Conservation (phyloP, 2,888 invertebrate species). For the Acleris sparsana region DNA sequence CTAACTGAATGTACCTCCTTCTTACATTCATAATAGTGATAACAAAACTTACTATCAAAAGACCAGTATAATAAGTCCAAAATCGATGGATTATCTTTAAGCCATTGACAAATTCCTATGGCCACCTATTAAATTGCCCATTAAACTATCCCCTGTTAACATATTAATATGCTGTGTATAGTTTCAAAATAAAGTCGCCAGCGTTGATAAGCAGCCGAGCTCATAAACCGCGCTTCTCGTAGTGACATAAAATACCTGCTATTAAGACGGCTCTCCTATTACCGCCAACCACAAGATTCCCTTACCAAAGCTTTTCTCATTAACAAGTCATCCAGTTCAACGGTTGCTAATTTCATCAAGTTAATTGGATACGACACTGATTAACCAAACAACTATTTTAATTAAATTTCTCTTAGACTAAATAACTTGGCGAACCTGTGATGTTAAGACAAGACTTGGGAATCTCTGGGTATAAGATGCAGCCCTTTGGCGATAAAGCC, state of each 20-base stretch:
- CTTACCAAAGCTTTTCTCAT: slow-evolving; percentile 25
- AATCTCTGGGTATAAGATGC: slow-evolving; percentile 62
- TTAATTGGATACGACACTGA: slow-evolving; percentile 33
- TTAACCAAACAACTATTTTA: slow-evolving; percentile 36
- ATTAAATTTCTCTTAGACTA: slow-evolving; percentile 32
- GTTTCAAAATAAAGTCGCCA: neutral
- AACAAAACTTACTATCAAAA: too few relatives aligned
- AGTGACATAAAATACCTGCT: slow-evolving; percentile 3
- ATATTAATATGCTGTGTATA: too few relatives aligned
- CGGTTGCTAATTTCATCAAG: slow-evolving; percentile 33
- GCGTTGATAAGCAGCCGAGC: neutral
- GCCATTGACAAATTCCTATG: too few relatives aligned
- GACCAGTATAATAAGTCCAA: too few relatives aligned
- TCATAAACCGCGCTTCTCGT: neutral
- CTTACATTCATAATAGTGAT: too few relatives aligned
- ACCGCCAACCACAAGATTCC: slow-evolving; percentile 16
- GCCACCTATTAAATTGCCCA: too few relatives aligned
- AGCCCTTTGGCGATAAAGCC: slow-evolving; percentile 75
- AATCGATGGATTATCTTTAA: too few relatives aligned
- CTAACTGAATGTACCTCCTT: too few relatives aligned
- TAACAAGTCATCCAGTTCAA: slow-evolving; percentile 21
- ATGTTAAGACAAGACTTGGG: slow-evolving; percentile 38
- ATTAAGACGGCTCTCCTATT: slow-evolving; percentile 19
- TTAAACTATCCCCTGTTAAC: too few relatives aligned
- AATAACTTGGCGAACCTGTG: slow-evolving; percentile 26